These are phyloP conservation scores for Coregonus ussuriensis DNA, from an alignment of 2,797 vertebrate genomes.

Conservation along the genomic window DNA sequence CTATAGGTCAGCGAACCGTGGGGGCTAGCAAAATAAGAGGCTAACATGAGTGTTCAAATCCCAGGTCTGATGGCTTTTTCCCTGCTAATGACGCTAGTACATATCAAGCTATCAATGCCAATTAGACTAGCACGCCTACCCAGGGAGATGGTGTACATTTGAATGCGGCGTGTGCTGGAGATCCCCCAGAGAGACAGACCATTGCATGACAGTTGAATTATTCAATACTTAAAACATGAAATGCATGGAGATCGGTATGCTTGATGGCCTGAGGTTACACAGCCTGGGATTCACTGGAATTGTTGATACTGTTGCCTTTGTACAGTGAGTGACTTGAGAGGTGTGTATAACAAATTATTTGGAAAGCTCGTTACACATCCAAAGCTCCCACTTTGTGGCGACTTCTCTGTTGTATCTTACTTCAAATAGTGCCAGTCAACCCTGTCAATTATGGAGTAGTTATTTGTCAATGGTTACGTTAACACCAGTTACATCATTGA, in stretches of 20 bases:
- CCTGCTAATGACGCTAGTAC: constrained; percentile 8
- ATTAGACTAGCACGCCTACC: constrained; percentile 53
- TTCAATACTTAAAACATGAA: constrained; percentile 15
- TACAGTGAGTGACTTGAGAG: too few species aligned
- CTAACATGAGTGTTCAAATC: constrained; percentile 39
- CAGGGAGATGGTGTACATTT: constrained; percentile 34
- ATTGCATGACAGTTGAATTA: constrained; percentile 22
- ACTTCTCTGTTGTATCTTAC: background rate
- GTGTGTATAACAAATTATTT: too few species aligned
- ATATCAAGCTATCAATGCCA: constrained; percentile 51
- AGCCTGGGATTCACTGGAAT: background rate
- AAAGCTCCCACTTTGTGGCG: background rate
- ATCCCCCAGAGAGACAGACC: background rate
- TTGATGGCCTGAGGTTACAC: background rate
- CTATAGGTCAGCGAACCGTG: constrained; percentile 50
- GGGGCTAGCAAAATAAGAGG: constrained; percentile 33
- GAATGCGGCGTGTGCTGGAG: constrained; percentile 15
- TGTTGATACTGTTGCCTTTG: background rate
- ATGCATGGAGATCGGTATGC: background rate
- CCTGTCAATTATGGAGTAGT: background rate
- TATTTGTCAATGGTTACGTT: background rate
- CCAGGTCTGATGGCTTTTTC: background rate
- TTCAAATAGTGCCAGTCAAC: background rate
- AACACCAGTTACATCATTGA: background rate
- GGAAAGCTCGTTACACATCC: too few species aligned